Conservation (phyloP, 2,888 invertebrate species). For the Cheilosia variabilis region DNA sequence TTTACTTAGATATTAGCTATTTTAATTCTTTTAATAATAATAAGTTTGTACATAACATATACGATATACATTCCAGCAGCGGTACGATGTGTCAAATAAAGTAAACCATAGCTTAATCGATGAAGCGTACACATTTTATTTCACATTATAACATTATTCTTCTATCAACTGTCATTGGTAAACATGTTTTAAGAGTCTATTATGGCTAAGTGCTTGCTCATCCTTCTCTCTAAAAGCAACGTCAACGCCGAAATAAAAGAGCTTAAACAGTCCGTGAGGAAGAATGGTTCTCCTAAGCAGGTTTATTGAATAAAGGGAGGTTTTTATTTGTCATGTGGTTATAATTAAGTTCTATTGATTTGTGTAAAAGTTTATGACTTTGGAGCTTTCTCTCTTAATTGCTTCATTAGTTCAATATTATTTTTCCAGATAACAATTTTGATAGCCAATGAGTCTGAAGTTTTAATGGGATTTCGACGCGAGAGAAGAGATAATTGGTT, state of each 20-base stretch:
- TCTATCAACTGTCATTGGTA: slow-evolving; percentile 28
- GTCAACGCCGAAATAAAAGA: slow-evolving; percentile 2
- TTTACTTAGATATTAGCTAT: slow-evolving; percentile 31
- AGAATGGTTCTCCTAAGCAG: not conserved
- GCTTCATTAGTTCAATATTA: slow-evolving; percentile 36
- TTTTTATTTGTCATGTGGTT: slow-evolving; percentile 26
- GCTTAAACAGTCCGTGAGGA: not conserved
- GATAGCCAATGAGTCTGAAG: not conserved
- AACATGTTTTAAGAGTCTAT: slow-evolving; percentile 9
- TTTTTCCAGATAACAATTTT: slow-evolving; percentile 23
- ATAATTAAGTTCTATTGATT: slow-evolving; percentile 38
- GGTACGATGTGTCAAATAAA: not conserved
- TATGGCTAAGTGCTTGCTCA: not conserved
- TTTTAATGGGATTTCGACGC: slow-evolving; percentile 37
- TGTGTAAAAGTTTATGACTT: slow-evolving; percentile 1
- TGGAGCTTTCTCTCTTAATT: slow-evolving; percentile 27
- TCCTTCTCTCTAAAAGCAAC: not conserved
- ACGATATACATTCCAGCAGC: not conserved
- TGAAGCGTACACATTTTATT: slow-evolving; percentile 12
- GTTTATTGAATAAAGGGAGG: not conserved
- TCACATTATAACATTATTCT: slow-evolving; percentile 5
- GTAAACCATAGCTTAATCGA: not conserved
- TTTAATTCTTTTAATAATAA: not conserved
- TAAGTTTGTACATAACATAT: slow-evolving; percentile 12
- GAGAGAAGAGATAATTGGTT: too few species aligned